Evolutionary conservation across 2,797 vertebrate genomes (phyloP), one percentile per base, ranked within the genome.

Genomic region (Enoplosus armatus): DNA sequence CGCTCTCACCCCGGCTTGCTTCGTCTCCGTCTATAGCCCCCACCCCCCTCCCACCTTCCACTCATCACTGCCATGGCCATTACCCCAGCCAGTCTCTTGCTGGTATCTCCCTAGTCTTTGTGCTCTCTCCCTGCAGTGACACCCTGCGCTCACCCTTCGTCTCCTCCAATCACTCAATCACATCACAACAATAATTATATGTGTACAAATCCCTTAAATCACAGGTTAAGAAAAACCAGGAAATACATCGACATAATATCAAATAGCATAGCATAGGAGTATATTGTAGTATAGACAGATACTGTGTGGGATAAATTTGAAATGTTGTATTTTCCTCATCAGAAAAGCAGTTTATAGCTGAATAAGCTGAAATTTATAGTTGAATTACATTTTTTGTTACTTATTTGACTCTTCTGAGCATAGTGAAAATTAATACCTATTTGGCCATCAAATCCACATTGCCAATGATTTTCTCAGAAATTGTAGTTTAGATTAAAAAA

Each of bases 51-150:
- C 66, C 76, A 76, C 83, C 87, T 79, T 71, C 68, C 31, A 48
- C 67, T 86, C 77, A 63, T 61, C 62, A 39, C 77, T 88, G 78
- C 68, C 63, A 83, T 58, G 76, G 35, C 65, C 77, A 45, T 86
- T 77, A 64, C 62, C 72, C 71, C 35, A 55, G 62, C 54, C 72
- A 75, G 63, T 61, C 61, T 75, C 72, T 63, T 60, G 65, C 67
- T 29, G 37, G 77, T 70, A 35, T 77, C 59, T 87, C 68, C 29
- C 68, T 56, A 26, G 68, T 86, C 69, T 79, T 60, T 75, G 75
- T 68, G 51, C 56, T 70, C 29, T 75, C 54, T 67, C 53, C 73
- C 54, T 62, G 22, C 64, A 61, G 69, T 80, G 75, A 84, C 82
- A 63, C 68, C 61, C 83, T 37, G 20, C 15, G 5, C 73, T 85